These are phyloP conservation scores for Drosophila watanabei DNA, from an alignment of 1,140 invertebrate species.

Conservation along the genomic window DNA sequence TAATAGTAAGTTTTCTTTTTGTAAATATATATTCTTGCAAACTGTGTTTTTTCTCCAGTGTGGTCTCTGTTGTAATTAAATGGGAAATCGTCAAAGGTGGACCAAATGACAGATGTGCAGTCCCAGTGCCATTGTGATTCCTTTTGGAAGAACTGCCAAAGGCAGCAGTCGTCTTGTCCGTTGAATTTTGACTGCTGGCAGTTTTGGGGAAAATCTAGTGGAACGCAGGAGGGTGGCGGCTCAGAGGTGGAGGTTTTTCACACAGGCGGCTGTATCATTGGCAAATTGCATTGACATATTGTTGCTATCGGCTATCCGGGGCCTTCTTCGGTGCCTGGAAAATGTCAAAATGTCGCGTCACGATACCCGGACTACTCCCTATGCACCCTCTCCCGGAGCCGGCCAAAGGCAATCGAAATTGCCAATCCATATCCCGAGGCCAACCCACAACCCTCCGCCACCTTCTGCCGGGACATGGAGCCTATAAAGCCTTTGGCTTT, in stretches of 20 bases:
- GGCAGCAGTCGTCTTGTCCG: slow-evolving; percentile 57
- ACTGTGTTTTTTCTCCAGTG: neutral
- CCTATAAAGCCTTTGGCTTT: slow-evolving; percentile 68
- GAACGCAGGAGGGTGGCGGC: neutral
- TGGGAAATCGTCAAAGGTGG: slow-evolving; percentile 61
- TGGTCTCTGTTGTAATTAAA: slow-evolving; percentile 68
- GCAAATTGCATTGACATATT: slow-evolving; percentile 80
- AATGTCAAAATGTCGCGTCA: slow-evolving; percentile 77
- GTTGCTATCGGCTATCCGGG: slow-evolving; percentile 66
- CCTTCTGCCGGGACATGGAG: slow-evolving; percentile 24
- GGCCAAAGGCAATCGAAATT: slow-evolving; percentile 60
- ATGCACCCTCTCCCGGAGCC: neutral
- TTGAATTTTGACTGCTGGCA: slow-evolving; percentile 59
- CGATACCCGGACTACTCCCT: slow-evolving; percentile 10
- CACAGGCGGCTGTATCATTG: slow-evolving; percentile 52
- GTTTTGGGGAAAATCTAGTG: slow-evolving; percentile 15
- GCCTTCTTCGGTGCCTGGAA: slow-evolving; percentile 39
- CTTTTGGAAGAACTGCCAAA: slow-evolving; percentile 41
- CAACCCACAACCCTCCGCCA: slow-evolving; percentile 5
- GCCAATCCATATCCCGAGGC: slow-evolving; percentile 14
- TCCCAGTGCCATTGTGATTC: slow-evolving; percentile 19
- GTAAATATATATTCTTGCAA: too few relatives aligned
- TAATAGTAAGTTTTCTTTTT: rapidly evolving
- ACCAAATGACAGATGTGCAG: slow-evolving; percentile 6
- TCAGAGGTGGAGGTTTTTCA: slow-evolving; percentile 6